A percentile compares a stretch with the other conserved stretches of the same genome.
These are phyloP conservation scores for Mus spretus DNA, from an alignment of 2,797 vertebrate species.

Conservation along the genomic window DNA sequence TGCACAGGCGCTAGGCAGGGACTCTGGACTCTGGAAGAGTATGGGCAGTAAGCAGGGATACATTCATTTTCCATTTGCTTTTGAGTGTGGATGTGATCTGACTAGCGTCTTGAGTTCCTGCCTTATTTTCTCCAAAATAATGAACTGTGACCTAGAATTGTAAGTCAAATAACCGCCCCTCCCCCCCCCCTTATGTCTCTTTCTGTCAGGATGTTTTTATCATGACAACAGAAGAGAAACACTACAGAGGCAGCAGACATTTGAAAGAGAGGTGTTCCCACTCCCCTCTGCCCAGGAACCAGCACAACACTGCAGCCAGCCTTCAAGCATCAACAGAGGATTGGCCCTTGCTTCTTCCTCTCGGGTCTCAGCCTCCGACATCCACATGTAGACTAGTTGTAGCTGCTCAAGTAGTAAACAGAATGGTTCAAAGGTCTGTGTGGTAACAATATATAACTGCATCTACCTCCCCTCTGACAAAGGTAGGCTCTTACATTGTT, in stretches of 20 bases:
- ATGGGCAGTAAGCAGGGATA: too few relatives aligned
- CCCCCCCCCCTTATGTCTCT: not conserved
- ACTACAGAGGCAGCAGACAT: not conserved
- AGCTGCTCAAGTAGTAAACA: not conserved
- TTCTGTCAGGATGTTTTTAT: not conserved
- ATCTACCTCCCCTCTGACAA: not conserved
- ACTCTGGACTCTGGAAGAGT: not conserved
- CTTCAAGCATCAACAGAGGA: not conserved
- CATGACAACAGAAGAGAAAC: not conserved
- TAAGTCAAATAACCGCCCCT: not conserved
- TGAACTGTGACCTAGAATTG: not conserved
- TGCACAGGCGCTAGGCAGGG: not conserved
- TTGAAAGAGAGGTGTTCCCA: not conserved
- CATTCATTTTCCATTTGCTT: not conserved
- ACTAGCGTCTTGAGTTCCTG: not conserved
- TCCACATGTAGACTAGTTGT: not conserved
- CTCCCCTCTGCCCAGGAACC: not conserved
- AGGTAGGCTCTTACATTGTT: not conserved
- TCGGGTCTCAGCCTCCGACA: fast-evolving
- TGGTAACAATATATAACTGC: not conserved
- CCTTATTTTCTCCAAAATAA: not conserved
- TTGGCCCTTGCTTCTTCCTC: not conserved
- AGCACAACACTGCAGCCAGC: not conserved
- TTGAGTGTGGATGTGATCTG: not conserved
- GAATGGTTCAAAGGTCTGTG: not conserved